Base-by-base conservation (phyloP, 2,888 invertebrate species). In the Emmelina monodactyla region DNA sequence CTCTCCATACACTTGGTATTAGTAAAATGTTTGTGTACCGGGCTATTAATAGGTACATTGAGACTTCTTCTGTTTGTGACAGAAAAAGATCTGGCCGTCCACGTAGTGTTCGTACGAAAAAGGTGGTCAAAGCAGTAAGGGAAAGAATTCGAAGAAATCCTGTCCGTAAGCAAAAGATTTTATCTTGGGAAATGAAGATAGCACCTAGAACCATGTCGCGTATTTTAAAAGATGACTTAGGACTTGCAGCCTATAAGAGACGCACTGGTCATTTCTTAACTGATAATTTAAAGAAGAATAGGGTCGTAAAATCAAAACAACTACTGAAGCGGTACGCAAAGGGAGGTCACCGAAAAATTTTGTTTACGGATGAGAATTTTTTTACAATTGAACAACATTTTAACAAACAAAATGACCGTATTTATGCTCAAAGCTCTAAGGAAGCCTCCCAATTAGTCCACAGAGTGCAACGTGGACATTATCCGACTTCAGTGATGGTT, bases 401-500 rank as follows among this genome's bases (percentile, higher is more conserved):
- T 38, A 33, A 38, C 19, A 30, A 38, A 37, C 15, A 41, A 35
- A 38, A 38, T 33, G 37, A 37, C 33, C n/a, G 37, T 31, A 32
- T 41, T 35, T 40, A 34, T 34, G 34, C 35, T 37, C 28, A 35
- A 25, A 43, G 33, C 31, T 37, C 34, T 39, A 35, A 33, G 13
- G 38, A 38, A 42, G 42, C 42, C 40, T 38, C 38, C 32, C 34
- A 40, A 38, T 36, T 34, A 38, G 38, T 41, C 34, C 12, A 22
- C 37, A 38, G 42, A 34, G 35, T 40, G 7, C 37, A 41, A 37
- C 37, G 39, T 37, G 31, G 37, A 11, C 35, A 39, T 39, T 38
- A 41, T 41, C 37, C 39, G 32, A 19, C 37, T 37, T 37, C 38
- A 38, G 35, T 41, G 38, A 38, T 41, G 40, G 40, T 43, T 39